Conservation (phyloP, 2,888 invertebrate genomes). For the Tenthredo scrophulariae region DNA sequence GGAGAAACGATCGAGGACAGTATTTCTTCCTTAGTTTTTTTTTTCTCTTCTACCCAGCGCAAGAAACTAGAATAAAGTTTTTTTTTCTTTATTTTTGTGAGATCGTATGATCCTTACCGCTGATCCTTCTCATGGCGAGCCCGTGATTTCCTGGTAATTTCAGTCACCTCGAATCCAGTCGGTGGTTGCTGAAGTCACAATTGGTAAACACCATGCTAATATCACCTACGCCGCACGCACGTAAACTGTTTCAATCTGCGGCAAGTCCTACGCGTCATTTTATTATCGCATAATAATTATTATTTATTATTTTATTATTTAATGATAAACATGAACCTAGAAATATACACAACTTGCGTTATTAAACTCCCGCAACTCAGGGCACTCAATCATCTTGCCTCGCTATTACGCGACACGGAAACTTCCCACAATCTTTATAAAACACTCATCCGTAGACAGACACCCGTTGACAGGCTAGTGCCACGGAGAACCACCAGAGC, state of each 20-base stretch:
- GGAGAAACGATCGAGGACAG: background rate
- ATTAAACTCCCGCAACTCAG: background rate
- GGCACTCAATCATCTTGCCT: conserved; percentile 41
- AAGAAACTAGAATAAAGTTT: background rate
- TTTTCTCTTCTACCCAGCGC: background rate
- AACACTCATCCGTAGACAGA: conserved; percentile 46
- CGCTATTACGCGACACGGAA: conserved; percentile 14
- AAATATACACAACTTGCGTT: background rate
- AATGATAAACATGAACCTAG: background rate
- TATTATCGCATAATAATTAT: conserved; percentile 6
- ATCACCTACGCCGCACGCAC: conserved; percentile 53
- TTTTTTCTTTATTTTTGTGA: background rate
- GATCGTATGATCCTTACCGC: conserved; percentile 67
- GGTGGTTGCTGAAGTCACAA: conserved; percentile 42
- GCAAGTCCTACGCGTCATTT: conserved; percentile 54
- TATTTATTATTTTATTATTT: background rate
- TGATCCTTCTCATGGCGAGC: conserved; percentile 73
- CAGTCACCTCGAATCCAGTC: conserved; percentile 52
- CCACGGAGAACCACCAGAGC: conserved; percentile 66
- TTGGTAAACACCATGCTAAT: conserved; percentile 55
- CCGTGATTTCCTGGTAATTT: background rate
- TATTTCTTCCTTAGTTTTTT: background rate
- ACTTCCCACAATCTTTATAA: conserved; percentile 43
- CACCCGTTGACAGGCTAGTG: conserved; percentile 62
- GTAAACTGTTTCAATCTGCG: conserved; percentile 47